Percentiles rank a stretch among this genome's conserved stretches.
Evolutionary conservation across 2,888 invertebrate genomes (phyloP).

Genomic region (Thymelicus acteon): DNA sequence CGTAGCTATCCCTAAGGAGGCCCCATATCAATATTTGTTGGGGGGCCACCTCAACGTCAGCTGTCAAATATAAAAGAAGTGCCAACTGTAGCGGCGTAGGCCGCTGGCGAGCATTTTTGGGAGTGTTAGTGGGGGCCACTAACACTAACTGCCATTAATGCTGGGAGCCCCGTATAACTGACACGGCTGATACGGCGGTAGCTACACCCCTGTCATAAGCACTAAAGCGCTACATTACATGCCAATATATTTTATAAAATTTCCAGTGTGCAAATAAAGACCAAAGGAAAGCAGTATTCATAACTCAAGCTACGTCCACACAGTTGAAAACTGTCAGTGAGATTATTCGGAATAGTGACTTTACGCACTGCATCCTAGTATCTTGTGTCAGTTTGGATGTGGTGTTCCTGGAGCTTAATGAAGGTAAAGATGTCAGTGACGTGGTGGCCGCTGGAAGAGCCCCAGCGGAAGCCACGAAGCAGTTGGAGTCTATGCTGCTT

Average conservation of each 20-base stretch:
- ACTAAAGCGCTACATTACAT: no score
- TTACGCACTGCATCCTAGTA: slow-evolving; percentile 86
- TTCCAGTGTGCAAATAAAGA: slow-evolving; percentile 64
- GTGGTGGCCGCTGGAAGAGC: slow-evolving; percentile 63
- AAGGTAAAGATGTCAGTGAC: slow-evolving; percentile 69
- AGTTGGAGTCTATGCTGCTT: slow-evolving; percentile 62
- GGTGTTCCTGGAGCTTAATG: slow-evolving; percentile 76
- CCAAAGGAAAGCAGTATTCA: slow-evolving; percentile 81
- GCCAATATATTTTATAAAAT: not conserved
- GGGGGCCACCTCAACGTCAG: no score
- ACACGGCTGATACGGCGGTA: no score
- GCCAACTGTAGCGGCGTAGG: no score
- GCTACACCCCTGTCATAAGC: no score
- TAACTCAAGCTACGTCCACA: slow-evolving; percentile 81
- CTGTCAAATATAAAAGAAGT: no score
- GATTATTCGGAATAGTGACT: slow-evolving; percentile 85
- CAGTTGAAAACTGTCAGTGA: slow-evolving; percentile 84
- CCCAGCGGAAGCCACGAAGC: slow-evolving; percentile 62
- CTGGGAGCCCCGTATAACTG: no score
- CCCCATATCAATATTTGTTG: no score
- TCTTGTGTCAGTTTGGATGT: slow-evolving; percentile 84
- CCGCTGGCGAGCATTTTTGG: no score
- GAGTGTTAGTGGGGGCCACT: no score
- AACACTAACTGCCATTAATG: no score
- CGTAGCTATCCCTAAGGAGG: no score